phyloP scores from a whole-genome alignment of 2,797 vertebrate genomes.

The Atherinosoma microstoma region DNA sequence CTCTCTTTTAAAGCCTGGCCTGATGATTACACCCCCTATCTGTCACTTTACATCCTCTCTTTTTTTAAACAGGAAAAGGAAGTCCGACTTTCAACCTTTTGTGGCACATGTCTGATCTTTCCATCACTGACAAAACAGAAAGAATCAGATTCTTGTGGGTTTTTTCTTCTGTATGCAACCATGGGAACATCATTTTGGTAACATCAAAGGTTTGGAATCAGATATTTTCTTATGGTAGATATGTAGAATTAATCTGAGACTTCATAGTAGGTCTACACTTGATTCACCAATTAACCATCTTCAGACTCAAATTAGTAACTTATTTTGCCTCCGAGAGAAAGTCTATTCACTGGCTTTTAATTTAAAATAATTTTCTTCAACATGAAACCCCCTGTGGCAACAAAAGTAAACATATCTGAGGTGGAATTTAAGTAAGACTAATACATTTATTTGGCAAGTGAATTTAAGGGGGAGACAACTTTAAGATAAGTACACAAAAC shows the following conservation, averaged over 20 bases:
- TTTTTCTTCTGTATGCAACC: slow-evolving; percentile 52
- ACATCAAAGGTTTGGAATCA: slow-evolving; percentile 38
- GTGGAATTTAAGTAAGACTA: neutral
- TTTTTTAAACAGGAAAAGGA: slow-evolving; percentile 79
- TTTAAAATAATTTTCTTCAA: neutral
- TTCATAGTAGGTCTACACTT: neutral
- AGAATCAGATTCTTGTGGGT: slow-evolving; percentile 65
- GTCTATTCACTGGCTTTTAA: neutral
- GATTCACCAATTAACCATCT: neutral
- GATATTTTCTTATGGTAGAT: neutral
- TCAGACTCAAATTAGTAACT: neutral
- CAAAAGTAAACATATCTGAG: slow-evolving; percentile 2
- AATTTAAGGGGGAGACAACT: neutral
- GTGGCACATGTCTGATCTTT: slow-evolving; percentile 68
- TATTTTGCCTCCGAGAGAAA: neutral
- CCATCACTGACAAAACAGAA: slow-evolving; percentile 57
- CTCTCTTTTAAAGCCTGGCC: slow-evolving; percentile 34
- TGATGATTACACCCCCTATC: slow-evolving; percentile 58
- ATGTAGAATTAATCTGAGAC: slow-evolving; percentile 3
- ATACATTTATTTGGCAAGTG: neutral
- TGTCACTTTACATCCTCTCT: slow-evolving; percentile 53
- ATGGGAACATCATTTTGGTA: slow-evolving; percentile 41
- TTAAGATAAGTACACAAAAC: neutral
- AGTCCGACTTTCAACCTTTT: slow-evolving; percentile 69
- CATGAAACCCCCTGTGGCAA: neutral